Base-by-base conservation (phyloP, 2,797 vertebrate genomes). In the Karalla daura region DNA sequence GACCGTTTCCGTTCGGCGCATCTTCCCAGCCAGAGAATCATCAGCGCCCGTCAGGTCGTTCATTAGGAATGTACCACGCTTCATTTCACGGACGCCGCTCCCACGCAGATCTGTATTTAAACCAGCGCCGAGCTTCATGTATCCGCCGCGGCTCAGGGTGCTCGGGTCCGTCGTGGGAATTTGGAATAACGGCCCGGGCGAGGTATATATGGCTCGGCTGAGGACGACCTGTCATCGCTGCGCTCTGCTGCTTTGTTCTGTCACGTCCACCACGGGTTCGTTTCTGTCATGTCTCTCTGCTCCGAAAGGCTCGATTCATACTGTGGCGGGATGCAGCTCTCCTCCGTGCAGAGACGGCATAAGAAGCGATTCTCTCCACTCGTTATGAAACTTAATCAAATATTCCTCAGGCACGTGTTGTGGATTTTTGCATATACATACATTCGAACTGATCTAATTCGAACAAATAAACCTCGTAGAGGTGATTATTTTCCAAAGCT, bases 1-100 rank as follows among this genome's bases (percentile, higher is more conserved):
- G 54, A 5, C 40, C 47, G 89, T 90, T 92, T 86, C 64, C 74
- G 82, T 64, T 76, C 59, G 37, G 23, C 56, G 28, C 60, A 11
- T 55, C 40, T 20, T 71, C 70, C 66, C 36, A 77, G 74, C 79
- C 74, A 77, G 85, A 86, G 52, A 60, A 71, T 80, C 25, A 78
- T 28, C 47, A 24, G 67, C 53, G 40, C 70, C 80, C 59, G 24
- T n/a, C 18, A 20, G 23, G 12, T 39, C 23, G n/a, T n/a, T n/a
- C n/a, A n/a, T n/a, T n/a, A n/a, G n/a, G n/a, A n/a, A n/a, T n/a
- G n/a, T n/a, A n/a, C n/a, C n/a, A n/a, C n/a, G n/a, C n/a, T n/a
- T n/a, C n/a, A n/a, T n/a, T n/a, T n/a, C n/a, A n/a, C n/a, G n/a
- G n/a, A n/a, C n/a, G n/a, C n/a, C n/a, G n/a, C n/a, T n/a, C n/a